A percentile compares a stretch with the other conserved stretches of the same genome.
Evolutionary conservation across 2,113 vertebrate species (phyloP).

Genomic region (Carlito syrichta): DNA sequence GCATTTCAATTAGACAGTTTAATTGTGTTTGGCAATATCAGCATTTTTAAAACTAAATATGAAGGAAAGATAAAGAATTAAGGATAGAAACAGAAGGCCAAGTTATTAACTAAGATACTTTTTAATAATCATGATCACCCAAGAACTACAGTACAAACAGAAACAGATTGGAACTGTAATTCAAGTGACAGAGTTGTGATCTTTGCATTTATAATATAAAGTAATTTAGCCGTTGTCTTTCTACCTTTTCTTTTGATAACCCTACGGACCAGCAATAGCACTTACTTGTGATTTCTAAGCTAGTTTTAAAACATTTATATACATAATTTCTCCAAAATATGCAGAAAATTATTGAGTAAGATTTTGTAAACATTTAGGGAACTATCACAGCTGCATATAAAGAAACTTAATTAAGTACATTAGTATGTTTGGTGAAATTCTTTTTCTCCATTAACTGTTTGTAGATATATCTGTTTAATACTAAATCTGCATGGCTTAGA

Average conservation of each 20-base stretch:
- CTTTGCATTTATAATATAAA: background rate
- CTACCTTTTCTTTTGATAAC: background rate
- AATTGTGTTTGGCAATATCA: background rate
- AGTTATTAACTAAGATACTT: background rate
- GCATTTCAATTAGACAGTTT: background rate
- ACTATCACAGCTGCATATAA: background rate
- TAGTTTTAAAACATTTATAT: background rate
- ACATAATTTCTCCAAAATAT: background rate
- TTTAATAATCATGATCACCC: background rate
- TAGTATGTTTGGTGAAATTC: background rate
- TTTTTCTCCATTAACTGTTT: background rate
- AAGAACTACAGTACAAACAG: background rate
- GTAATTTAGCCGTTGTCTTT: background rate
- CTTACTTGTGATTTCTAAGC: background rate
- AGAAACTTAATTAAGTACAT: background rate
- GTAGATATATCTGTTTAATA: background rate
- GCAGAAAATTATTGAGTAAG: background rate
- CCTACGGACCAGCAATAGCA: background rate
- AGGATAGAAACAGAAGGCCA: background rate
- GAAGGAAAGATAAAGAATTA: background rate
- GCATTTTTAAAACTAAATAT: constrained; percentile 20
- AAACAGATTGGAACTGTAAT: background rate
- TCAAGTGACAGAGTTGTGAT: background rate
- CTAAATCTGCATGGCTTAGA: background rate
- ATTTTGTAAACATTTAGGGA: background rate